Conservation (phyloP, 2,888 invertebrate species). For the Theodoxus fluviatilis region DNA sequence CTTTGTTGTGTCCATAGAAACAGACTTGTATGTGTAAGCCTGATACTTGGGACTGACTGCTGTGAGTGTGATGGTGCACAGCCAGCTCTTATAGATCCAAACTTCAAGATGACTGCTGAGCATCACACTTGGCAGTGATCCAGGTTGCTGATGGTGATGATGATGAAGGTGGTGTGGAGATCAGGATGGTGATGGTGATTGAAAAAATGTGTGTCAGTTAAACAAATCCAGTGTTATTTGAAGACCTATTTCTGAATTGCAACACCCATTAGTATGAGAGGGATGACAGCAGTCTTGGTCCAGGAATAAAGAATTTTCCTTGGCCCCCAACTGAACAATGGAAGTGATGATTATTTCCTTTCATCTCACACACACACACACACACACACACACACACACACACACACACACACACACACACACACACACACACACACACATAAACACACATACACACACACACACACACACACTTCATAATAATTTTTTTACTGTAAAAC, state of each 20-base stretch:
- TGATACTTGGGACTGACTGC: too few species aligned
- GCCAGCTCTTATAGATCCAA: too few species aligned
- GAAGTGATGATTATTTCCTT: neutral
- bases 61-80: too few species aligned
- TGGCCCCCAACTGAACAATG: neutral
- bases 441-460: neutral
- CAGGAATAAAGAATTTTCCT: too few species aligned
- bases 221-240: too few species aligned
- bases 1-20: too few species aligned
- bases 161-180: neutral
- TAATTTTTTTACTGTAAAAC: neutral
- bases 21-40: too few species aligned
- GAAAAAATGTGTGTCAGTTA: neutral
- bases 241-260: constrained; percentile 6
- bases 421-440: neutral
- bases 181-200: neutral
- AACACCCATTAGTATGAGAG: neutral
- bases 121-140: too few species aligned
- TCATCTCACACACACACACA: constrained; percentile 6
- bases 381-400: constrained; percentile 19
- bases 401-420: constrained; percentile 12
- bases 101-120: too few species aligned
- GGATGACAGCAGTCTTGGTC: too few species aligned
- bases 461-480: neutral
- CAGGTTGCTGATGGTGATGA: too few species aligned